Conservation (phyloP, 2,888 invertebrate genomes). For the Ichneumoninae sp. region DNA sequence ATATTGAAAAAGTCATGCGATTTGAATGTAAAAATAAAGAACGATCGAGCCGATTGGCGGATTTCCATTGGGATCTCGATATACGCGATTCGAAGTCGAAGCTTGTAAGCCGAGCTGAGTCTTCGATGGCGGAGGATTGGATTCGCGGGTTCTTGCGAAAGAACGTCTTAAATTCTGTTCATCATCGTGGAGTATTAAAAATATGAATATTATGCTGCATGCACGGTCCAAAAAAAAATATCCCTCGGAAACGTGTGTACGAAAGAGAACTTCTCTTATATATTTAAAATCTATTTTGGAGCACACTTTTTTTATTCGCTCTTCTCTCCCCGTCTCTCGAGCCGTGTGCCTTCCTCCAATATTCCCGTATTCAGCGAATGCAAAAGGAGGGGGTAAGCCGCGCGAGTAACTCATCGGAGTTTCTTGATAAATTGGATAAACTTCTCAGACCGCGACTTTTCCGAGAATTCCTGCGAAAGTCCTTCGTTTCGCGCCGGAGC, state of each 20-base stretch:
- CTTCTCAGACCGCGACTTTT: conserved; percentile 41
- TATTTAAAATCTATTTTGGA: conserved; percentile 48
- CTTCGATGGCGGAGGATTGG: background rate
- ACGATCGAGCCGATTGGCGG: background rate
- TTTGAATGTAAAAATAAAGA: background rate
- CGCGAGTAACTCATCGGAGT: conserved; percentile 61
- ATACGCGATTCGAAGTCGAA: background rate
- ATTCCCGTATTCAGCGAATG: conserved; percentile 30
- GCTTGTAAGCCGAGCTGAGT: background rate
- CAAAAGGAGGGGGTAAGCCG: background rate
- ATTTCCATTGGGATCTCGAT: background rate
- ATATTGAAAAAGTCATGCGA: conserved; percentile 1
- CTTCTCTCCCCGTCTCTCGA: background rate
- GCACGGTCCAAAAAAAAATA: background rate
- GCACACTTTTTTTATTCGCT: conserved; percentile 37
- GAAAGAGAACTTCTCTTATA: conserved; percentile 22
- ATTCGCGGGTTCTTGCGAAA: background rate
- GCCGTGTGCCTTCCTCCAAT: background rate
- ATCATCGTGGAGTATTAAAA: background rate
- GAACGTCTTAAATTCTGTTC: background rate
- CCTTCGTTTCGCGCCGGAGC: conserved; percentile 29
- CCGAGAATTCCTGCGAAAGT: conserved; percentile 43
- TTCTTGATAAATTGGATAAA: conserved; percentile 62
- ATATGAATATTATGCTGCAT: background rate
- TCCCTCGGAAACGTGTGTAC: background rate